Conservation (phyloP, 2,888 invertebrate species). For the Rotaria sp. region DNA sequence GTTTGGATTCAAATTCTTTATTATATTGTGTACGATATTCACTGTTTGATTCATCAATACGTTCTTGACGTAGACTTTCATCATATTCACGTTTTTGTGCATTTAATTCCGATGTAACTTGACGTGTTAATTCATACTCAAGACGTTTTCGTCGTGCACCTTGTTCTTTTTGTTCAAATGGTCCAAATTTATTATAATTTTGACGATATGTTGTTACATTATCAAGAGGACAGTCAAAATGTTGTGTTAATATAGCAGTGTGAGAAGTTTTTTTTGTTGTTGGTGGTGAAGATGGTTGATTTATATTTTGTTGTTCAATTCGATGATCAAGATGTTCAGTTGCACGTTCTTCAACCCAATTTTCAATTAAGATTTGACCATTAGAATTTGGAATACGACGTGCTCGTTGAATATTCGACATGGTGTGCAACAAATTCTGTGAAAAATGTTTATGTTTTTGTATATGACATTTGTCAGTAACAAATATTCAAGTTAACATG, state of each 20-base stretch:
- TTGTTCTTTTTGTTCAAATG: slow-evolving; percentile 6
- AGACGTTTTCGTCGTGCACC: not conserved
- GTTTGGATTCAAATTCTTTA: not conserved
- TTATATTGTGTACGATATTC: not conserved
- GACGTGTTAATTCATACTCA: not conserved
- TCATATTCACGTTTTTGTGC: not conserved
- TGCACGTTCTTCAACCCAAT: slow-evolving; percentile 53
- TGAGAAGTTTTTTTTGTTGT: not conserved
- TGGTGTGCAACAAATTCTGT: not conserved
- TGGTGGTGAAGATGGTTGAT: not conserved
- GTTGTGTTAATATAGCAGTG: not conserved
- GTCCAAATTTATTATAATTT: not conserved
- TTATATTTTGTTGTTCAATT: not conserved
- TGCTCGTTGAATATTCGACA: not conserved
- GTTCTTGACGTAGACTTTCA: not conserved
- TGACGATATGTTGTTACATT: not conserved
- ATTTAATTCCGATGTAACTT: slow-evolving; percentile 9
- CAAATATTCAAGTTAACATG: not conserved
- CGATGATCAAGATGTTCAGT: not conserved
- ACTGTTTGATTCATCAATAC: not conserved
- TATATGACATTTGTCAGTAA: not conserved
- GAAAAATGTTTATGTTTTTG: not conserved
- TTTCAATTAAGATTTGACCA: slow-evolving; percentile 53
- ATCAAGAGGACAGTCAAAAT: not conserved
- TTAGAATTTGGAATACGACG: slow-evolving; percentile 49